A percentile compares a stretch with the other conserved stretches of the same genome.
These are phyloP conservation scores for Therioaphis trifolii DNA, from an alignment of 2,888 invertebrate species.

Conservation along the genomic window DNA sequence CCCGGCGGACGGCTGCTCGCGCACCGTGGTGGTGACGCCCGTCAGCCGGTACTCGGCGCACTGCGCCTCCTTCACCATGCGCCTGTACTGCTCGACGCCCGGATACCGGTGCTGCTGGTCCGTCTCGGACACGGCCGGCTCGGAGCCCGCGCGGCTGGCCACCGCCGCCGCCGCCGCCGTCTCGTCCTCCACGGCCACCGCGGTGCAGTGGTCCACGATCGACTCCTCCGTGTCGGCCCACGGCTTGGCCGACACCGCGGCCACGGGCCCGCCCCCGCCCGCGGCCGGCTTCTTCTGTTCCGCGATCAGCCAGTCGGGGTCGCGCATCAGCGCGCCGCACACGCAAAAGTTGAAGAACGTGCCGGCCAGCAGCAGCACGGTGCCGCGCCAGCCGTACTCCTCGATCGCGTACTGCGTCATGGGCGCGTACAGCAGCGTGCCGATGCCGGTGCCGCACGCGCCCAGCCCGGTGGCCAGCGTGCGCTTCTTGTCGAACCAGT, in stretches of 20 bases:
- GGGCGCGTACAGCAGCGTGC: constrained; percentile 89
- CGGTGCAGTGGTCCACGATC: constrained; percentile 72
- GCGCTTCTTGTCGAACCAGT: constrained; percentile 90
- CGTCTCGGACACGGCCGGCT: constrained; percentile 66
- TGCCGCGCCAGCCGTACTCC: constrained; percentile 87
- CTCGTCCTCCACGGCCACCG: constrained; percentile 73
- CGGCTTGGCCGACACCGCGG: background rate
- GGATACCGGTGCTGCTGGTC: constrained; percentile 71
- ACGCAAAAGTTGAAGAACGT: constrained; percentile 86
- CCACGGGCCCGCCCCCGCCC: constrained; percentile 70
- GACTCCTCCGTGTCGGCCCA: constrained; percentile 70
- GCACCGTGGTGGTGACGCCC: constrained; percentile 73
- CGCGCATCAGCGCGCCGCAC: constrained; percentile 87
- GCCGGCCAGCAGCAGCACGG: constrained; percentile 83
- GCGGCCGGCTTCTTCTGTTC: constrained; percentile 74
- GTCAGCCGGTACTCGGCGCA: constrained; percentile 77
- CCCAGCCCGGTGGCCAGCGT: constrained; percentile 88
- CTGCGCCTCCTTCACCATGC: constrained; percentile 77
- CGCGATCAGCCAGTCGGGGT: constrained; percentile 83
- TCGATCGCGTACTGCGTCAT: constrained; percentile 83
- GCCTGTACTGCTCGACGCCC: constrained; percentile 76
- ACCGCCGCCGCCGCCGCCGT: constrained; percentile 70
- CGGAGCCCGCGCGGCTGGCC: constrained; percentile 66
- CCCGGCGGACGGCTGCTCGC: constrained; percentile 70
- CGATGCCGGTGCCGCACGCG: constrained; percentile 87